These are phyloP conservation scores for Turnix velox DNA, from an alignment of 2,113 vertebrate genomes.

Conservation along the genomic window DNA sequence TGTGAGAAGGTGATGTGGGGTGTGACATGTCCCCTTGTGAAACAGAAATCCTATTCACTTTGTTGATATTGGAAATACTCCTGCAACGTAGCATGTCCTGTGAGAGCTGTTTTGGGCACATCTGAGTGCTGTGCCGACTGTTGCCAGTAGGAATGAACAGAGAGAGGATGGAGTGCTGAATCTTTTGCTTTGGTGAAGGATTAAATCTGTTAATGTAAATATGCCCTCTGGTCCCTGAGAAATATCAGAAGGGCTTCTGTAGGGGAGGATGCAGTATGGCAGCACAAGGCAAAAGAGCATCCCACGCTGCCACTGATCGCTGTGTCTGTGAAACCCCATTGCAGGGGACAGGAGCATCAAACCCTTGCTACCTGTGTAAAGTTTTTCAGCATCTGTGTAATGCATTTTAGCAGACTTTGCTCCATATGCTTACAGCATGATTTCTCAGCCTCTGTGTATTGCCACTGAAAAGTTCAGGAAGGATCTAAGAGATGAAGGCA, in stretches of 20 bases:
- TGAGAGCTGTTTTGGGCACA: accelerated
- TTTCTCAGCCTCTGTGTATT: background rate
- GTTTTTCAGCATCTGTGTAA: background rate
- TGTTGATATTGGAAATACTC: background rate
- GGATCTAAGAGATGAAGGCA: background rate
- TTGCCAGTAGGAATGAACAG: background rate
- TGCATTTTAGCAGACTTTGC: background rate
- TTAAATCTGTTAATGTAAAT: background rate
- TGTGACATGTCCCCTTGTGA: background rate
- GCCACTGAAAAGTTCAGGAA: background rate
- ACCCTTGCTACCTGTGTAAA: background rate
- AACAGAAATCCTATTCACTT: background rate
- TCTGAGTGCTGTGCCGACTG: accelerated
- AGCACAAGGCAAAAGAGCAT: background rate
- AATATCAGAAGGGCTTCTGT: background rate
- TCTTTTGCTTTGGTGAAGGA: background rate
- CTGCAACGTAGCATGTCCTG: accelerated
- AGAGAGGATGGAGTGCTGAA: background rate
- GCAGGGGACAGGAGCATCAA: background rate
- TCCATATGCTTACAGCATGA: background rate
- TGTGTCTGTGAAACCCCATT: background rate
- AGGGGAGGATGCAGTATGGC: accelerated
- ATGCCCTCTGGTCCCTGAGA: background rate
- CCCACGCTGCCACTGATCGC: accelerated
- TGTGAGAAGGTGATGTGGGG: background rate